These are phyloP conservation scores for Noctua pronuba DNA, from an alignment of 2,888 invertebrate genomes.

Conservation along the genomic window DNA sequence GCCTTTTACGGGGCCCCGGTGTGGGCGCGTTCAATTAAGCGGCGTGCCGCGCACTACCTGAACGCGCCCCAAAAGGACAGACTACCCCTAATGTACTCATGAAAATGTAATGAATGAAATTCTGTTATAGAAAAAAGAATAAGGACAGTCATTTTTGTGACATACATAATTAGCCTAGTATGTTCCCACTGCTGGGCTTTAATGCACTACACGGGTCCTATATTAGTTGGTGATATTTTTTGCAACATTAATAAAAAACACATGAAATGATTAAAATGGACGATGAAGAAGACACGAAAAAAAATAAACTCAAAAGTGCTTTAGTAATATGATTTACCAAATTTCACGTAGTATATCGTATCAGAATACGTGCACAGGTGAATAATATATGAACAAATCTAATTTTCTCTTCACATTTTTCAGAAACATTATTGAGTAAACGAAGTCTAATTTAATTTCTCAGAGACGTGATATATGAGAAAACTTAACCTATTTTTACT, in stretches of 20 bases:
- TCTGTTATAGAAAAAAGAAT: neutral
- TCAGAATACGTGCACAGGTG: conserved; percentile 1
- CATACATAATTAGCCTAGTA: neutral
- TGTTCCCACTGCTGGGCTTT: neutral
- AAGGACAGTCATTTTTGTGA: neutral
- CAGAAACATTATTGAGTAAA: conserved; percentile 18
- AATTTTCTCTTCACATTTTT: conserved; percentile 23
- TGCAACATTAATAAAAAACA: neutral
- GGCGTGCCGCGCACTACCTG: too few species aligned
- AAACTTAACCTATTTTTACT: conserved; percentile 19
- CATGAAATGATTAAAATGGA: neutral
- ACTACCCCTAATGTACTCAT: neutral
- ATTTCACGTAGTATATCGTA: conserved; percentile 7
- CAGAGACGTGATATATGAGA: conserved; percentile 4
- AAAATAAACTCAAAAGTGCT: neutral
- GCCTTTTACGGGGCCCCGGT: too few species aligned
- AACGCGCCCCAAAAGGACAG: too few species aligned
- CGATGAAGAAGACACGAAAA: neutral
- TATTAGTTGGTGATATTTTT: neutral
- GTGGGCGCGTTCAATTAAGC: too few species aligned
- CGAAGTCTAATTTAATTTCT: conserved; percentile 26
- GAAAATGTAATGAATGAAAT: neutral
- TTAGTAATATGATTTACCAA: neutral
- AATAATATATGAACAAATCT: conserved; percentile 14
- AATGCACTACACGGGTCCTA: neutral